Percentiles rank a stretch among this genome's conserved stretches.
Evolutionary conservation across 2,888 invertebrate genomes (phyloP).

Genomic region (Lycia hirtaria): DNA sequence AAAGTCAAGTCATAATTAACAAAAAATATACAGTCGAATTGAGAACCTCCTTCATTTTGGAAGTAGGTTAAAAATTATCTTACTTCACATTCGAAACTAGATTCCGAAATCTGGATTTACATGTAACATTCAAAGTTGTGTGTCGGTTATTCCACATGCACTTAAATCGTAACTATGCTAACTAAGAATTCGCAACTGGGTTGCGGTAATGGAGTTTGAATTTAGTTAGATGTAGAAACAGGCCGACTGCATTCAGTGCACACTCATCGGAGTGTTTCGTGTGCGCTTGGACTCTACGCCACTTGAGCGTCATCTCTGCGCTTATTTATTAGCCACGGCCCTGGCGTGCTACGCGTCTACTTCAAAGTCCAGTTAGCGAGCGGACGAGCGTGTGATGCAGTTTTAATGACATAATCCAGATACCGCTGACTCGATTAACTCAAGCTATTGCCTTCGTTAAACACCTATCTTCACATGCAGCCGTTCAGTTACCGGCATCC

Average conservation of each 20-base stretch:
- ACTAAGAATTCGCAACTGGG: constrained; percentile 23
- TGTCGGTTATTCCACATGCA: constrained; percentile 6
- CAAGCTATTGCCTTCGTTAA: constrained; percentile 63
- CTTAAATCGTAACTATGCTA: constrained; percentile 24
- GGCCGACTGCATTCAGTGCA: constrained; percentile 28
- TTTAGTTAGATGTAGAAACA: constrained; percentile 26
- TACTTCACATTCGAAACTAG: neutral
- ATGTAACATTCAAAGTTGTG: constrained; percentile 6
- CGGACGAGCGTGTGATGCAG: constrained; percentile 72
- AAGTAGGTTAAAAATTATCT: too few species aligned
- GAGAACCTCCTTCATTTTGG: too few species aligned
- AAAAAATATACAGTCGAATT: neutral
- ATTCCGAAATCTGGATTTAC: neutral
- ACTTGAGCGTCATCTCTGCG: constrained; percentile 35
- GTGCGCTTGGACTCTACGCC: constrained; percentile 18
- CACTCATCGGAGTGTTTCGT: constrained; percentile 20
- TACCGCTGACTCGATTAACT: constrained; percentile 79
- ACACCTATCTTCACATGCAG: constrained; percentile 68
- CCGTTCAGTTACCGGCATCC: constrained; percentile 51
- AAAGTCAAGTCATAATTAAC: too few species aligned
- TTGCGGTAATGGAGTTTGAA: constrained; percentile 28
- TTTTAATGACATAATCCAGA: constrained; percentile 81
- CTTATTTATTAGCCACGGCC: constrained; percentile 34
- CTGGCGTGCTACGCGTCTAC: constrained; percentile 23
- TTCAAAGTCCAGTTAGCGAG: constrained; percentile 71